phyloP scores from a whole-genome alignment of 2,888 invertebrate genomes.

The Drepanosiphum platanoidis region DNA sequence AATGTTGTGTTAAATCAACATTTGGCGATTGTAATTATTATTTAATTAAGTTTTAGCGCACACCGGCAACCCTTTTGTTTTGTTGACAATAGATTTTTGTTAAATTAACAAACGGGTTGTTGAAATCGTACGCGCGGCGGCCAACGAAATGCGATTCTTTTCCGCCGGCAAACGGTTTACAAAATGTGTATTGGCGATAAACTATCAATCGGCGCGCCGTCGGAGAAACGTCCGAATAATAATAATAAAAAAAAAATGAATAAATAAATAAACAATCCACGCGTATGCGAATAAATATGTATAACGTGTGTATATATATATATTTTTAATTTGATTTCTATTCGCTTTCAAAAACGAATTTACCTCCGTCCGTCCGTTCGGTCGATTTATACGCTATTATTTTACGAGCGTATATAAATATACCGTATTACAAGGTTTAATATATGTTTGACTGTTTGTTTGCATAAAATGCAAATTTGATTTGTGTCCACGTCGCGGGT shows the following conservation, averaged over 20 bases:
- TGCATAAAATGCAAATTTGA: slow-evolving; percentile 53
- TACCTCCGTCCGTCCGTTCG: not conserved
- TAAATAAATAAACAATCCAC: no score
- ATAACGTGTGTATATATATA: not conserved
- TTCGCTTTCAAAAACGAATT: not conserved
- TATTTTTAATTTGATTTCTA: slow-evolving; percentile 20
- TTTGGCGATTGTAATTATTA: not conserved
- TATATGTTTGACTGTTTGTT: slow-evolving; percentile 27
- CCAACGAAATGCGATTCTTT: not conserved
- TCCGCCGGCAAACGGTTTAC: not conserved
- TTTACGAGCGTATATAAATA: not conserved
- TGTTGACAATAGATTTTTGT: not conserved
- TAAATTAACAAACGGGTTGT: not conserved
- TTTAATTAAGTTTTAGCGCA: not conserved
- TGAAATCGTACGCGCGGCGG: not conserved
- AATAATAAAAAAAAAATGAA: not conserved
- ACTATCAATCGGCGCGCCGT: no score
- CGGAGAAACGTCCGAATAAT: not conserved
- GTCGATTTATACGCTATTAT: not conserved
- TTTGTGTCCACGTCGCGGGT: slow-evolving; percentile 36
- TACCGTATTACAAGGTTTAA: slow-evolving; percentile 23
- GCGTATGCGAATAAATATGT: no score
- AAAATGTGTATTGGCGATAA: not conserved
- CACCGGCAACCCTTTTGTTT: not conserved
- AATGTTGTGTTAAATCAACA: not conserved